Base-by-base conservation (phyloP, 1,140 invertebrate genomes). In the Hormaphis cornu region DNA sequence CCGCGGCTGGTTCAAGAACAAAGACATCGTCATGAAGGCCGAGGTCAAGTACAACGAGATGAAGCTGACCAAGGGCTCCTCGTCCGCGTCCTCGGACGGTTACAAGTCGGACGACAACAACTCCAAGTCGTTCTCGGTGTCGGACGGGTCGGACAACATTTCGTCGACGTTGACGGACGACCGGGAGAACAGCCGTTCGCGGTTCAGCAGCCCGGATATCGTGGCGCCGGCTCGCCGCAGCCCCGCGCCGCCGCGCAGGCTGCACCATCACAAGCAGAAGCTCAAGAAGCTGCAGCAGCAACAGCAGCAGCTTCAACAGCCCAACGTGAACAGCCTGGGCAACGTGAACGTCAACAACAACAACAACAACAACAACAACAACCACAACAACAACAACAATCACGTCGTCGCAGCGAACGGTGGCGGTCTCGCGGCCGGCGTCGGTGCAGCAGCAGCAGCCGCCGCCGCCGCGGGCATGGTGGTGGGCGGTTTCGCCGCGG, bases 1-100 rank as follows among this genome's bases (percentile, higher is more conserved):
- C 18, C 61, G 61, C 18, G 61, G 61, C 1, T 66, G 61, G 61
- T 66, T 66, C 30, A 66, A 66, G 30, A 66, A 66, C 44, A 66
- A 66, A 18, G 61, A 66, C 61, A 66, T 66, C 14, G 61, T 66
- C 1, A 50, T 48, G 42, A 66, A 66, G 12, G 61, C 61, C 12
- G 61, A 66, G 30, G 61, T 20, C 10, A 66, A 48, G 30, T 66
- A 66, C 14, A 33, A 46, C 42, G 61, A 66, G 61, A 44, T 66
- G 28, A 66, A 66, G 42, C n/a, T n/a, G 14, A 20, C n/a, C 5
- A 66, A 35, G 30, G 12, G 12, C 12, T 22, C 61, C 12, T 46
- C 61, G 44, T 18, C 44, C 10, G 9, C 61, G 9, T 46, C 42
- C 1, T 46, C 61, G n/a, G 61, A 48, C 30, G 40, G 61, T n/a